phyloP scores from a whole-genome alignment of 2,113 vertebrate genomes.

The Brachypodius melanocephalos region DNA sequence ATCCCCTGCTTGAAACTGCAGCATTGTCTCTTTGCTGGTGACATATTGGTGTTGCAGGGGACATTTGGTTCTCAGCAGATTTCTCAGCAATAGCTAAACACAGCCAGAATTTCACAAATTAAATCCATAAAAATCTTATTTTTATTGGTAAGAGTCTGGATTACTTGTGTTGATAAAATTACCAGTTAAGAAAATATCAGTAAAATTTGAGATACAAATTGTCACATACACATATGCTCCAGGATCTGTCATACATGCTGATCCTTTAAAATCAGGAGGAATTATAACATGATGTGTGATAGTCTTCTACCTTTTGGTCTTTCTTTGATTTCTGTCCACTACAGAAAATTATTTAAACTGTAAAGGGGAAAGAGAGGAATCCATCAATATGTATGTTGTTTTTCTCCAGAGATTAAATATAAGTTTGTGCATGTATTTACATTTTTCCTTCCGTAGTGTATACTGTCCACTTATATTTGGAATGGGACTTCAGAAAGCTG shows the following conservation, averaged over 20 bases:
- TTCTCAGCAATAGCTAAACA: neutral
- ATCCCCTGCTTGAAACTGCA: neutral
- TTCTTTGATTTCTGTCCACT: slow-evolving; percentile 2
- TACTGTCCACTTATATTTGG: slow-evolving; percentile 57
- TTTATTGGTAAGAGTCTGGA: neutral
- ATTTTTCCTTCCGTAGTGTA: slow-evolving; percentile 48
- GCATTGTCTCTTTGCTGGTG: neutral
- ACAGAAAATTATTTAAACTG: slow-evolving; percentile 3
- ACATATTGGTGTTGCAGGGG: neutral
- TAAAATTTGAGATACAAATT: neutral
- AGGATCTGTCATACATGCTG: neutral
- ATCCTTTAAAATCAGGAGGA: neutral
- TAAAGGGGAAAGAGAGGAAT: neutral
- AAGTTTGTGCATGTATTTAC: slow-evolving; percentile 59
- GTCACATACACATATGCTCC: neutral
- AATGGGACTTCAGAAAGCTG: slow-evolving; percentile 35
- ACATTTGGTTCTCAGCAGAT: neutral
- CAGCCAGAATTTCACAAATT: neutral
- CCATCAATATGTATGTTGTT: slow-evolving; percentile 17
- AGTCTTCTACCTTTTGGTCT: neutral
- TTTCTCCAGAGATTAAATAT: slow-evolving; percentile 45
- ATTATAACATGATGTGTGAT: neutral
- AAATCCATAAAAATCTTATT: neutral
- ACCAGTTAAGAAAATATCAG: neutral
- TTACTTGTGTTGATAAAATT: neutral